Base-by-base conservation (phyloP, 2,113 vertebrate species). In the Aegotheles bennettii region DNA sequence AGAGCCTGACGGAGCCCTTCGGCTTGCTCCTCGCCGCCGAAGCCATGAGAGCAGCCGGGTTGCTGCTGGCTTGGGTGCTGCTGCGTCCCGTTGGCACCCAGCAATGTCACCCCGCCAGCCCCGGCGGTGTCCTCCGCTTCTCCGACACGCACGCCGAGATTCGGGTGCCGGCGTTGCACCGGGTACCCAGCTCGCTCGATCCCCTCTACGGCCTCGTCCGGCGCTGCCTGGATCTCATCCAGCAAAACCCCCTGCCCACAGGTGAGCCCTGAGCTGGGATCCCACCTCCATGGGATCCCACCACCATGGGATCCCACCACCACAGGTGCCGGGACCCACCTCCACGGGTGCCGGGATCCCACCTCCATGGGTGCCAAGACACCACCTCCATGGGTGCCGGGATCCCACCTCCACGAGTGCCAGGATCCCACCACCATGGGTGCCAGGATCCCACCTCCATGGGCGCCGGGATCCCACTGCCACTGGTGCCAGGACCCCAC, bases 211-310 rank as follows among this genome's bases (percentile, higher is more conserved):
- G 95, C 20, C 91, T 98, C 6, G 97, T 97, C 59, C 96, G 87
- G 10, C 48, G 67, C 67, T 98, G 97, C 94, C 97, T 98, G 54
- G 96, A 97, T 3, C 80, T 96, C 29, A 97, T 98, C 61, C 98
- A 98, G 94, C 98, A 96, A 31, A 98, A 98, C 67, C 93, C 97
- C 16, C 97, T 98, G 68, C 98, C 98, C 35, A 85, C 97, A 51
- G 98, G 98, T 98, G 91, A 98, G 97, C 56, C 40, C 45, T 3
- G 38, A 43, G 33, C 5, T 1, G 3, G 11, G 19, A 15, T 3
- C 53, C 24, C 12, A 26, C 12, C 13, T 6, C 25, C 50, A 51
- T 23, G 38, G 57, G 21, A 12, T 5, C 45, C 25, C 28, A 4
- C 33, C 0, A 5, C n/a, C 16, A 18, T 25, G 23, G 48, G 23